A percentile compares a stretch with the other conserved stretches of the same genome.
Conservation (phyloP, 2,888 invertebrate genomes). For the Morpho deidamia region DNA sequence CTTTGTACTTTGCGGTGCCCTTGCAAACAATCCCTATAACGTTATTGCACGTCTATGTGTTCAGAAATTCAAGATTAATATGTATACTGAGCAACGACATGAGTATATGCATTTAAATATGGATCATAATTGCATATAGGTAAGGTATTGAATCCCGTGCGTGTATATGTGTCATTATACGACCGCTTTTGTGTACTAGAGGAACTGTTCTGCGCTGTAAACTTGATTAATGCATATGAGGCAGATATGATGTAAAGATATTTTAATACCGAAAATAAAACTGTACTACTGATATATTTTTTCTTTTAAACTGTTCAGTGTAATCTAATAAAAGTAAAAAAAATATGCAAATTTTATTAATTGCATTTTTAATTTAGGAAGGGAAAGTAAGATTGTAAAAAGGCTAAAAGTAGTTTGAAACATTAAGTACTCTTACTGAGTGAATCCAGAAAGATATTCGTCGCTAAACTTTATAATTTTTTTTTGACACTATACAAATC, state of each 20-base stretch:
- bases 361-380: no score
- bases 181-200: slow-evolving; percentile 1
- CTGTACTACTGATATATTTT: background rate
- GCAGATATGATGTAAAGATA: background rate
- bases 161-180: background rate
- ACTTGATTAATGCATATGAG: slow-evolving; percentile 6
- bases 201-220: slow-evolving; percentile 9
- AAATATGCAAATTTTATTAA: no score
- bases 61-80: slow-evolving; percentile 51
- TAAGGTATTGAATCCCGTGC: slow-evolving; percentile 3
- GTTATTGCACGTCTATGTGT: slow-evolving; percentile 50
- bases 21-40: slow-evolving; percentile 44
- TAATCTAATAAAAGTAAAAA: no score
- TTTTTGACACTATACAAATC: no score
- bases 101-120: slow-evolving; percentile 1
- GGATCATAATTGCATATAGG: background rate
- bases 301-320: no score
- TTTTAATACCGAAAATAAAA: background rate
- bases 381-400: no score
- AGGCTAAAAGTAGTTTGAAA: no score
- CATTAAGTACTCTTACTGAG: no score
- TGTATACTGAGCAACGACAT: slow-evolving; percentile 4
- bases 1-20: slow-evolving; percentile 55
- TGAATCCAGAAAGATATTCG: no score
- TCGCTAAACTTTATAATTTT: no score